Evolutionary conservation across 2,113 vertebrate species (phyloP).

Genomic region (Dendrocopos noguchii): DNA sequence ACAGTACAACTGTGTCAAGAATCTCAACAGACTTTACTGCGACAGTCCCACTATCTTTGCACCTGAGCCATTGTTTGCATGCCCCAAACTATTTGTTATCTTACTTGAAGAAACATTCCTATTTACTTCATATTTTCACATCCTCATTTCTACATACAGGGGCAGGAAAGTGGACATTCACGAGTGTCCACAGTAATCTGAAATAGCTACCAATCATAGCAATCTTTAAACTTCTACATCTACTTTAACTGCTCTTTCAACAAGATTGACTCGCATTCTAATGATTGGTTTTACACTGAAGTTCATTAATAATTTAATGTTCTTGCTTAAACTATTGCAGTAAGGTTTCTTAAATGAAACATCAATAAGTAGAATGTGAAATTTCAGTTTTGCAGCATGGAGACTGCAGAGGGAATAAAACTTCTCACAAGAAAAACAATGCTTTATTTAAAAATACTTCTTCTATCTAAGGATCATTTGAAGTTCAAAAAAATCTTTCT

Average conservation of each 20-base stretch:
- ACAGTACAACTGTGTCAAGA: background rate
- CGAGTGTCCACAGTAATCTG: background rate
- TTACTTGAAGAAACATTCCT: background rate
- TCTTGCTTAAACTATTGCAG: background rate
- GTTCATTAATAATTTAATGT: background rate
- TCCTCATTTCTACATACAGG: background rate
- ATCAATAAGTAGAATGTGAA: background rate
- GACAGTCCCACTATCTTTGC: background rate
- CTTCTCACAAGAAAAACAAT: background rate
- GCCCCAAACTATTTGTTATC: background rate
- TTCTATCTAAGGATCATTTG: background rate
- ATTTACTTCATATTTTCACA: background rate
- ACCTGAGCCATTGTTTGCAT: background rate
- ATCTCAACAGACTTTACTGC: background rate
- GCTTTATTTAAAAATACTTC: background rate
- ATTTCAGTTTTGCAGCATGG: background rate
- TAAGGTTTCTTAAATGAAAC: background rate
- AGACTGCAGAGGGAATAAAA: background rate
- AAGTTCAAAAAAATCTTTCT: background rate
- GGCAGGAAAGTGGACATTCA: background rate
- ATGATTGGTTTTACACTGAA: background rate
- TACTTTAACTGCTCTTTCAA: background rate
- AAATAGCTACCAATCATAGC: background rate
- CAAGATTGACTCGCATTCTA: background rate
- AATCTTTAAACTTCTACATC: background rate